These are phyloP conservation scores for Pionites leucogaster DNA, from an alignment of 2,113 vertebrate genomes.

Conservation along the genomic window DNA sequence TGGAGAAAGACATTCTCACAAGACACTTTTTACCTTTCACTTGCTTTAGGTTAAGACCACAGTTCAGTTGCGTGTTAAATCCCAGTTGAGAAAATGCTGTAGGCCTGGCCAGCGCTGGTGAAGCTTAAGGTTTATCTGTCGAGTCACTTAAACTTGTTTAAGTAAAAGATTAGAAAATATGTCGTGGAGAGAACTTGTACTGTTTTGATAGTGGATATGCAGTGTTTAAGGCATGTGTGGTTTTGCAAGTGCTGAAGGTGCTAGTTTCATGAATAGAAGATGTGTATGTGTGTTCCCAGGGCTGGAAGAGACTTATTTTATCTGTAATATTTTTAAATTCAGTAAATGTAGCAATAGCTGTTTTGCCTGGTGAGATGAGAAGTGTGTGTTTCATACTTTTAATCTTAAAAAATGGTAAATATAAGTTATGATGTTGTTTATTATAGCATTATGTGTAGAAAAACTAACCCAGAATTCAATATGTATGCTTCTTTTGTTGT, in stretches of 20 bases:
- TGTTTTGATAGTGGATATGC: neutral
- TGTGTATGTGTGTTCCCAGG: neutral
- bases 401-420: neutral
- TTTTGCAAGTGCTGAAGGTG: neutral
- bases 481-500: neutral
- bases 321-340: neutral
- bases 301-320: neutral
- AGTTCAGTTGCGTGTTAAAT: neutral
- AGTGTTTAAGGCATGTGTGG: neutral
- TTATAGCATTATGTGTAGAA: neutral
- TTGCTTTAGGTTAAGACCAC: neutral
- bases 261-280: neutral
- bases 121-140: neutral
- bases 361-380: neutral
- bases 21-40: neutral
- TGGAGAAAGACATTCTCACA: neutral
- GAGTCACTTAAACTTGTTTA: neutral
- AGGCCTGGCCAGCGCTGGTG: neutral
- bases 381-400: neutral
- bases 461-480: neutral
- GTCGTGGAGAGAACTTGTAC: fast-evolving
- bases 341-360: neutral
- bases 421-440: neutral
- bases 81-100: neutral
- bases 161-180: neutral